phyloP scores from a whole-genome alignment of 2,888 invertebrate species.

The Perithous albicinctus region DNA sequence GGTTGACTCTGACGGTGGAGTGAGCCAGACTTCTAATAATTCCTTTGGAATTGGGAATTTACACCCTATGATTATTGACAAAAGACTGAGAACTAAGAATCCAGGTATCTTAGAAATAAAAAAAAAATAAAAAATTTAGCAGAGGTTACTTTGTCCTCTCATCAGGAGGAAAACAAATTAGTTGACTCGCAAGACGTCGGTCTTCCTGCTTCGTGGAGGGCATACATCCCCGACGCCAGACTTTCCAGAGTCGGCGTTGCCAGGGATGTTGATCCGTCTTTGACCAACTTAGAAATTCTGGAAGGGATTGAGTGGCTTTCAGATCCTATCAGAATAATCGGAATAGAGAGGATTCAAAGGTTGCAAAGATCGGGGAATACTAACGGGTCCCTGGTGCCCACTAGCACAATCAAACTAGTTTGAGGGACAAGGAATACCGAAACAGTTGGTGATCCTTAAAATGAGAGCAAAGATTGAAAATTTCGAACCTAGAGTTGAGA shows the following conservation, averaged over 20 bases:
- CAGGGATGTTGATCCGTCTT: background rate
- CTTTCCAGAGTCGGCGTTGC: background rate
- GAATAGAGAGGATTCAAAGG: background rate
- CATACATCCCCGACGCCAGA: constrained; percentile 32
- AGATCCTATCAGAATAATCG: background rate
- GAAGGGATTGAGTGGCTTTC: constrained; percentile 18
- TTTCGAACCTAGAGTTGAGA: background rate
- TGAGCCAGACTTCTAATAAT: background rate
- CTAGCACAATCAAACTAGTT: background rate
- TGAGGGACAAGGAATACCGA: background rate
- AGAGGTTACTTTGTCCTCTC: background rate
- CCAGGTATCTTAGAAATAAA: background rate
- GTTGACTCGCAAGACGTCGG: background rate
- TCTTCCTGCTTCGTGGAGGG: background rate
- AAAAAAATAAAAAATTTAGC: constrained; percentile 9
- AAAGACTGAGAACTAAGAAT: background rate
- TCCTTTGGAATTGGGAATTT: background rate
- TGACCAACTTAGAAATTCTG: constrained; percentile 1
- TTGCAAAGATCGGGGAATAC: background rate
- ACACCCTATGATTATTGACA: constrained; percentile 1
- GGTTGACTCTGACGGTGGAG: no score
- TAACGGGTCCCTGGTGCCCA: background rate
- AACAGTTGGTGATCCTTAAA: background rate
- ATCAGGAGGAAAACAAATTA: background rate
- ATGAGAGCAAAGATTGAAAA: background rate